phyloP scores from a whole-genome alignment of 2,797 vertebrate species.

The Channa striata region DNA sequence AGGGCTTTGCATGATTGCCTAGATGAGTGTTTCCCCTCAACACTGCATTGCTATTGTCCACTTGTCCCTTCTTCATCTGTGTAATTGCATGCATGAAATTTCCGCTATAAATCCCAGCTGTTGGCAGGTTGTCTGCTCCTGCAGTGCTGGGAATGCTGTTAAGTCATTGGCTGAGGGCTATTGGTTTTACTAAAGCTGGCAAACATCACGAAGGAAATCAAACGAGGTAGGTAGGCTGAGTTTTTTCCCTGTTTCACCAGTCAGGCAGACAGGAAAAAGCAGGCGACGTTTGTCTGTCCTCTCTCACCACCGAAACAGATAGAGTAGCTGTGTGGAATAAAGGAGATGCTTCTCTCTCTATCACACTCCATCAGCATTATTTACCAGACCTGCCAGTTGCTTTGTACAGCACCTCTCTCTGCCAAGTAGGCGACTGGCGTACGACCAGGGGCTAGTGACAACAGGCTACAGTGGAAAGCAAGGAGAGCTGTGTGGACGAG shows the following conservation, averaged over 20 bases:
- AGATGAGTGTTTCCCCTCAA: slow-evolving; percentile 76
- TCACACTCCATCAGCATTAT: slow-evolving; percentile 85
- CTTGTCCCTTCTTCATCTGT: slow-evolving; percentile 74
- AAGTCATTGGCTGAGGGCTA: slow-evolving; percentile 65
- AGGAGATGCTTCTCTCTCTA: slow-evolving; percentile 82
- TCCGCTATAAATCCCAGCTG: slow-evolving; percentile 75
- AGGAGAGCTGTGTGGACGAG: slow-evolving; percentile 80
- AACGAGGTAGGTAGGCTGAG: slow-evolving; percentile 62
- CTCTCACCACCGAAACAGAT: slow-evolving; percentile 69
- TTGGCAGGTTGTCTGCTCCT: slow-evolving; percentile 71
- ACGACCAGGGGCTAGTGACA: slow-evolving; percentile 86
- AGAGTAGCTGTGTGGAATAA: slow-evolving; percentile 80
- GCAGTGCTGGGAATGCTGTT: slow-evolving; percentile 53
- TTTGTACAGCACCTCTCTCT: slow-evolving; percentile 84
- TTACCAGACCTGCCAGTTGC: slow-evolving; percentile 87
- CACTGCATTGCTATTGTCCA: slow-evolving; percentile 74
- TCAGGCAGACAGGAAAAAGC: slow-evolving; percentile 61
- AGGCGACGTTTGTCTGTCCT: slow-evolving; percentile 69
- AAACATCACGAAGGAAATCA: slow-evolving; percentile 75
- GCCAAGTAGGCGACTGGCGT: slow-evolving; percentile 88
- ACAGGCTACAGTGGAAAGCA: slow-evolving; percentile 85
- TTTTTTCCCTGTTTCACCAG: slow-evolving; percentile 45
- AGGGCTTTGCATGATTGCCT: slow-evolving; percentile 73
- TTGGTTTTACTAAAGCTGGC: slow-evolving; percentile 70
- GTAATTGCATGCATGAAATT: slow-evolving; percentile 79